Evolutionary conservation across 2,888 invertebrate genomes (phyloP), one percentile per base, ranked within the genome.

Genomic region (Aspidapion aeneum): DNA sequence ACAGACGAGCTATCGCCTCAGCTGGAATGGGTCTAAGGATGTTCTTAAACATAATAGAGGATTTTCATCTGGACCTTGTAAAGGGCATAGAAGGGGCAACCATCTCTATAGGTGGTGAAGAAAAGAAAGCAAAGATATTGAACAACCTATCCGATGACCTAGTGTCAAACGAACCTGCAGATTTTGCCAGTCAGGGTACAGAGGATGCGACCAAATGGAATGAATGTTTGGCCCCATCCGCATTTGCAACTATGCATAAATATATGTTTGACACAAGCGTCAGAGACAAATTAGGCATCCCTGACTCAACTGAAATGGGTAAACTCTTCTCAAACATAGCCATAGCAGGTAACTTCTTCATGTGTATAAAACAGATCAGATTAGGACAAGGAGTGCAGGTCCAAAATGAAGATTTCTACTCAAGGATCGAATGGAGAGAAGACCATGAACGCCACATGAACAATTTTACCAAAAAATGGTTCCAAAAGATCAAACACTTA

Each of bases 191-290:
- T 5, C 74, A 75, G 63, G 72, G 68, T 1, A 74, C 73, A 2
- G 73, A 75, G 58, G 73, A 74, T 62, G 73, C 74, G 0, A 71
- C 74, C 1, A 75, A 74, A 64, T 74, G 73, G 71, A 75, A 75
- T 62, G 74, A 75, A 57, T 74, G 72, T 49, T 35, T 74, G 0
- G 57, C 71, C 0, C 69, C 73, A 18, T 60, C 64, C 7, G 18
- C 51, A 1, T 74, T 75, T 62, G 70, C 66, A 0, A 52, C 69
- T 18, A 71, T 74, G 69, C 74, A 74, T 54, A 54, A 64, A 50
- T 63, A 48, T 66, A 66, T 18, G 55, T 55, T 35, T 12, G 12
- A 35, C 12, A 12, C 3, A 7, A 7, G 3, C 5, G 12, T 12
- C 12, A 35, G 35, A 12, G 12, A 3, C 5, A 35, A 12, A 35